phyloP scores from a whole-genome alignment of 2,113 vertebrate species.

The Cyprinodon tularosa region DNA sequence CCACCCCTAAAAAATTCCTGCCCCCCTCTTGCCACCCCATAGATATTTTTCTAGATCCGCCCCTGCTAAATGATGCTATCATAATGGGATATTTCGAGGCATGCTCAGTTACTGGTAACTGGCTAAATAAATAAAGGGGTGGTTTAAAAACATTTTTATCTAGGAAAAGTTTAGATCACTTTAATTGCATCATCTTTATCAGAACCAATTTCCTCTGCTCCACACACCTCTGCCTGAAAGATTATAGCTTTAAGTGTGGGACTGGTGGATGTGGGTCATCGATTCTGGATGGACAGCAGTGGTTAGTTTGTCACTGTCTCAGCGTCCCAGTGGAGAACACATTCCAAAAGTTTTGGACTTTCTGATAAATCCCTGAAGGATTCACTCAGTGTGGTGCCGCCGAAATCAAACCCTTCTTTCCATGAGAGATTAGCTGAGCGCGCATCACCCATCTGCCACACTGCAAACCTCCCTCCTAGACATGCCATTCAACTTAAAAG shows the following conservation, averaged over 20 bases:
- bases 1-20: no score
- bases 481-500: slow-evolving; percentile 51
- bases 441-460: slow-evolving; percentile 61
- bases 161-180: background rate
- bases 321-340: slow-evolving; percentile 35
- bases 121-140: background rate
- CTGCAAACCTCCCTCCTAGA: slow-evolving; percentile 43
- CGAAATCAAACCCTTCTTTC: slow-evolving; percentile 55
- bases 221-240: background rate
- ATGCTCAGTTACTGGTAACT: background rate
- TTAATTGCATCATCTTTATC: background rate
- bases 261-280: slow-evolving; percentile 41
- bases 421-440: slow-evolving; percentile 51
- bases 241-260: slow-evolving; percentile 1
- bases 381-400: slow-evolving; percentile 62
- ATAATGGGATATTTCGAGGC: no score
- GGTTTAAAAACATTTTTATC: background rate
- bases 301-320: slow-evolving; percentile 27
- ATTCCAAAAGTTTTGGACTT: slow-evolving; percentile 52
- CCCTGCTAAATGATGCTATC: no score
- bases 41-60: no score
- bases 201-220: background rate
- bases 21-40: no score
- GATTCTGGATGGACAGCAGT: slow-evolving; percentile 46
- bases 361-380: slow-evolving; percentile 48